Conservation (phyloP, 2,797 vertebrate genomes). For the Forpus xanthops region DNA sequence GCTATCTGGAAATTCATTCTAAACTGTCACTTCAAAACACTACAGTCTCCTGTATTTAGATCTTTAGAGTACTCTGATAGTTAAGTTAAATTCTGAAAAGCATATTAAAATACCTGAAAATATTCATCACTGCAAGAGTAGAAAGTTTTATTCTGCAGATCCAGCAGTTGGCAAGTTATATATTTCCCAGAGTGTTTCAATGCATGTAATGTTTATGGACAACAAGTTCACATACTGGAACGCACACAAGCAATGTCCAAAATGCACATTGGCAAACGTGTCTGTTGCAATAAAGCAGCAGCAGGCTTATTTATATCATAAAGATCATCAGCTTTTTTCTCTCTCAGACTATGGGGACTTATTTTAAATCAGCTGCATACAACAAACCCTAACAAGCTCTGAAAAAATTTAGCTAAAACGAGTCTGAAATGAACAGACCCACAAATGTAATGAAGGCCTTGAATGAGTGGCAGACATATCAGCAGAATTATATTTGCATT, state of each 20-base stretch:
- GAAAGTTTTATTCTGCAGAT: not conserved
- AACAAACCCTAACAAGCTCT: not conserved
- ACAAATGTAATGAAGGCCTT: not conserved
- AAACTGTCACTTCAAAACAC: constrained; percentile 15
- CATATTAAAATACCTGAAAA: not conserved
- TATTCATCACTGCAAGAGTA: not conserved
- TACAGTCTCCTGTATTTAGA: constrained; percentile 19
- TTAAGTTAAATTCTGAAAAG: not conserved
- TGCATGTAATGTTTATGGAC: not conserved
- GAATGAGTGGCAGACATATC: not conserved
- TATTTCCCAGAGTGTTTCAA: not conserved
- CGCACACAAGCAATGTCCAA: not conserved
- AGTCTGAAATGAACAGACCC: not conserved
- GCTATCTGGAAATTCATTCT: constrained; percentile 28
- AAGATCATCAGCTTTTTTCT: not conserved
- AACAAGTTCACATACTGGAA: not conserved
- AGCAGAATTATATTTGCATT: not conserved
- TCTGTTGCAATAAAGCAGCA: not conserved
- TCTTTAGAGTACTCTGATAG: not conserved
- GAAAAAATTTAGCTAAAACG: not conserved
- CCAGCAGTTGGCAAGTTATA: not conserved
- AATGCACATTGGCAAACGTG: rapidly evolving
- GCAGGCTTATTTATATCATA: not conserved
- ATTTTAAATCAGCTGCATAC: not conserved
- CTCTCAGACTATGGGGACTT: not conserved